Conservation (phyloP, 1,140 invertebrate species). For the Drosophila lacertosa region DNA sequence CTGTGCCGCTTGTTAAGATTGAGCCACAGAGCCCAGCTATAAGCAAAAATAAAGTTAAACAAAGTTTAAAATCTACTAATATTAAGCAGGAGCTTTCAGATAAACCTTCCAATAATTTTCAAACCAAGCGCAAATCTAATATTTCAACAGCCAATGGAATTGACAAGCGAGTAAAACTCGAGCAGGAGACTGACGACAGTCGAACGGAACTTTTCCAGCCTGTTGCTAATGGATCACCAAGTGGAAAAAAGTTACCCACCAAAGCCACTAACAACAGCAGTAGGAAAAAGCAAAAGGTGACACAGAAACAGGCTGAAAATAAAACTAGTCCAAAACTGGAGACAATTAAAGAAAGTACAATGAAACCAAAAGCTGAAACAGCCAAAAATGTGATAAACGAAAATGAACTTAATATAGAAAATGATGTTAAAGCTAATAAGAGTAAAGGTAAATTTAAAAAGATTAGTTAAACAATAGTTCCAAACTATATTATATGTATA, state of each 20-base stretch:
- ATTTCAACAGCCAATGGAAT: background rate
- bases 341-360: background rate
- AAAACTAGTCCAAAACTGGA: background rate
- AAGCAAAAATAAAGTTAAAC: no score
- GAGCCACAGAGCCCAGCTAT: no score
- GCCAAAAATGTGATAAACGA: background rate
- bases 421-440: background rate
- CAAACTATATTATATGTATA: no score
- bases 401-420: background rate
- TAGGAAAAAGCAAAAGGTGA: background rate
- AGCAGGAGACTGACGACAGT: no score
- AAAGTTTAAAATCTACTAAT: no score
- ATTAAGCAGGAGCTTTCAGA: no score
- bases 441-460: no score
- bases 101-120: no score
- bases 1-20: no score
- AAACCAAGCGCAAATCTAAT: background rate
- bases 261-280: background rate
- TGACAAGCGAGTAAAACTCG: background rate
- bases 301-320: background rate
- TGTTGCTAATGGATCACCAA: background rate
- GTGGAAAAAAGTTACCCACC: background rate
- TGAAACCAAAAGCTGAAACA: background rate
- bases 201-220: background rate
- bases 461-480: no score